Conservation (phyloP, 2,797 vertebrate species). For the Neosalanx taihuensis region DNA sequence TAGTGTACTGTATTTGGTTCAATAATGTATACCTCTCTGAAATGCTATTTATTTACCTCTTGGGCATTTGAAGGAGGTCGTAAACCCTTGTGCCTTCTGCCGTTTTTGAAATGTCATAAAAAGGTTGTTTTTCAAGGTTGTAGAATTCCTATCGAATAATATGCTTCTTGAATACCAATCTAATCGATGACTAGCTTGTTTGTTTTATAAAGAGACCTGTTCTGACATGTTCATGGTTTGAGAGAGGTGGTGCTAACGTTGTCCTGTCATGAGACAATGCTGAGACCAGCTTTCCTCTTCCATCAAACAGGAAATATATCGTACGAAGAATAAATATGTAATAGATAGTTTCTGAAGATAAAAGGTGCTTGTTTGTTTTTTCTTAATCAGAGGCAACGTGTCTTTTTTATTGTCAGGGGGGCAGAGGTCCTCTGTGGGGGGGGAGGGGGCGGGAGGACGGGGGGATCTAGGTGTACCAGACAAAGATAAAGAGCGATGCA, state of each 20-base stretch:
- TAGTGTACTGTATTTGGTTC: slow-evolving; percentile 50
- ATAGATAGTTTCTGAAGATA: slow-evolving; percentile 55
- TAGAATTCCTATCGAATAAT: background rate
- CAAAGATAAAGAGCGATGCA: slow-evolving; percentile 79
- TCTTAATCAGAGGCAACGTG: slow-evolving; percentile 36
- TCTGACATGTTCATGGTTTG: background rate
- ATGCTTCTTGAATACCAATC: too few relatives aligned
- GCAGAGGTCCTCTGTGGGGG: slow-evolving; percentile 18
- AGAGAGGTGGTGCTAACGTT: background rate
- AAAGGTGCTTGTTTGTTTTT: slow-evolving; percentile 56
- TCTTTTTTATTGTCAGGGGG: slow-evolving; percentile 42
- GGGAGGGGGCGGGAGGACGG: background rate
- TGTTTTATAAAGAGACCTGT: too few relatives aligned
- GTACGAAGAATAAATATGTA: slow-evolving; percentile 5
- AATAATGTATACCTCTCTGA: slow-evolving; percentile 59
- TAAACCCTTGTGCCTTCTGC: slow-evolving; percentile 34
- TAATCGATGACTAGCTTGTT: too few relatives aligned
- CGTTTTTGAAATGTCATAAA: slow-evolving; percentile 39
- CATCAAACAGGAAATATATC: background rate
- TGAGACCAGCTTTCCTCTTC: too few relatives aligned
- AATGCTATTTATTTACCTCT: slow-evolving; percentile 58
- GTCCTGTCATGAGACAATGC: background rate
- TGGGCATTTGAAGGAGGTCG: slow-evolving; percentile 30
- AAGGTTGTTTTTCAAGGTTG: slow-evolving; percentile 28
- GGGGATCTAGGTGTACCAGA: slow-evolving; percentile 72